These are phyloP conservation scores for Alaudala cheleensis DNA, from an alignment of 2,113 vertebrate genomes.

Conservation along the genomic window DNA sequence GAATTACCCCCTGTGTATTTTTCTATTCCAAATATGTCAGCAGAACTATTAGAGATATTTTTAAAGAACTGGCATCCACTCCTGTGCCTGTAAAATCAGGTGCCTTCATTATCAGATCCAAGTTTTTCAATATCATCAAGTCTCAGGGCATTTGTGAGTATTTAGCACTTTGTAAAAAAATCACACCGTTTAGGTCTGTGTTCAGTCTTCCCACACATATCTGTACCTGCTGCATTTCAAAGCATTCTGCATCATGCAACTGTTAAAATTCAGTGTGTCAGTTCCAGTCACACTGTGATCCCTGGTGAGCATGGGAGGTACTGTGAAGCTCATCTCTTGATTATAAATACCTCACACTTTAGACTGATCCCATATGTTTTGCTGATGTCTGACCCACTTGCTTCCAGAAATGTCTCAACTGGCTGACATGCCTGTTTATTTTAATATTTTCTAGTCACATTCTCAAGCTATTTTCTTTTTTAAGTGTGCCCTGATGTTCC, in stretches of 20 bases:
- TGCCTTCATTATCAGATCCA: background rate
- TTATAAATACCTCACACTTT: conserved; percentile 24
- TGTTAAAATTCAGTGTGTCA: background rate
- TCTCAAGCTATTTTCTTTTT: background rate
- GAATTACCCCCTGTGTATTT: background rate
- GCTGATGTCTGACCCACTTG: background rate
- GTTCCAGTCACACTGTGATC: background rate
- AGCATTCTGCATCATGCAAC: background rate
- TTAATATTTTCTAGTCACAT: background rate
- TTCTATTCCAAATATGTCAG: background rate
- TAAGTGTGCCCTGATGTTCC: background rate
- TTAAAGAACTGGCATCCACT: background rate
- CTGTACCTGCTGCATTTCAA: conserved; percentile 5
- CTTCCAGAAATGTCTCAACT: conserved; percentile 25
- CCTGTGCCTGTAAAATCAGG: background rate
- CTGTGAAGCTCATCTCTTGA: background rate
- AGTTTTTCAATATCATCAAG: background rate
- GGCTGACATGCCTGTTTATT: conserved; percentile 9
- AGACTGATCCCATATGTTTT: conserved; percentile 25
- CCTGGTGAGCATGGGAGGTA: background rate
- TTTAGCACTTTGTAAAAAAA: background rate
- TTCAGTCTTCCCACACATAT: background rate
- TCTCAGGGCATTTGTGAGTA: background rate
- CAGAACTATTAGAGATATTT: background rate
- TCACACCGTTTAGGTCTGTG: background rate